Evolutionary conservation across 2,113 vertebrate species (phyloP).

Genomic region (Toxostoma redivivum): DNA sequence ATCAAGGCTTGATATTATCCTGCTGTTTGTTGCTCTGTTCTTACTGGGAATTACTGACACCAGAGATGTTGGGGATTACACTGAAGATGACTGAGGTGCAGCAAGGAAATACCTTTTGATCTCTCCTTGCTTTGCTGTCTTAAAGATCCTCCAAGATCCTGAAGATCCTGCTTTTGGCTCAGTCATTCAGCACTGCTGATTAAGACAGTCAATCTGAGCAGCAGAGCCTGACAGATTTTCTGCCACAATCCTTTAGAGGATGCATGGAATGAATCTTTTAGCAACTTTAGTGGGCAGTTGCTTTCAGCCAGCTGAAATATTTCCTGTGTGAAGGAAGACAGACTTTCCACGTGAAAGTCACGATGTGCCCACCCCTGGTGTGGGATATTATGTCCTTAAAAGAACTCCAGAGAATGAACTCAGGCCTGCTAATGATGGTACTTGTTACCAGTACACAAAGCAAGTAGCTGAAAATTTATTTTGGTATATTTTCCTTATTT

Average conservation of each 20-base stretch:
- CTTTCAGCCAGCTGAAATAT: not conserved
- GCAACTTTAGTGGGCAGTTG: not conserved
- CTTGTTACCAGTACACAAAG: not conserved
- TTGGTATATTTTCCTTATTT: not conserved
- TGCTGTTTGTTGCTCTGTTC: constrained; percentile 1
- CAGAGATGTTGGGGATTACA: not conserved
- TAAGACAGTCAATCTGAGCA: not conserved
- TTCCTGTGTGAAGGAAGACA: not conserved
- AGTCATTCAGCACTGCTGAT: not conserved
- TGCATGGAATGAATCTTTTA: not conserved
- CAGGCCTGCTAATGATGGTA: not conserved
- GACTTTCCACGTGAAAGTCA: not conserved
- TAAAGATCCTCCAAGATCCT: not conserved
- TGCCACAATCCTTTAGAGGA: not conserved
- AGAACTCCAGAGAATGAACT: not conserved
- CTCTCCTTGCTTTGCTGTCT: not conserved
- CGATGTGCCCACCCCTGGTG: not conserved
- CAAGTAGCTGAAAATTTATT: not conserved
- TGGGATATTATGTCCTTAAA: not conserved
- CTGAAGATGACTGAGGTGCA: not conserved
- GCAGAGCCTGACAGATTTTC: not conserved
- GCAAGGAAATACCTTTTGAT: not conserved
- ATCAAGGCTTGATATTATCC: not conserved
- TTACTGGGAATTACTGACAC: not conserved
- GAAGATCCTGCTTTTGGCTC: not conserved